A percentile compares a stretch with the other conserved stretches of the same genome.
These are phyloP conservation scores for Himalopsyche tibetana DNA, from an alignment of 2,888 invertebrate species.

Conservation along the genomic window DNA sequence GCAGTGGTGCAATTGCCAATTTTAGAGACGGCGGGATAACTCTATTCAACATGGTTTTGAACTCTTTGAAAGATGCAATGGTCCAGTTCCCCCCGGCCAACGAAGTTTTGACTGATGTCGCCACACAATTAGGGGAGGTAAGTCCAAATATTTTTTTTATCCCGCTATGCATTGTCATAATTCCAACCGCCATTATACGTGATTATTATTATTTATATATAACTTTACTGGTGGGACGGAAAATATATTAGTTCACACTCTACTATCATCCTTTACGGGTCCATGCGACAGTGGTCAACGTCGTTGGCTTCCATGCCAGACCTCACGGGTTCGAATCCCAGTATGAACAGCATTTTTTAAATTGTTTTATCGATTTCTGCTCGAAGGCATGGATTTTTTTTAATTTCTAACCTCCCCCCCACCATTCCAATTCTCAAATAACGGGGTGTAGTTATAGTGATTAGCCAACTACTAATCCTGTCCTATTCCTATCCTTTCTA, in stretches of 20 bases:
- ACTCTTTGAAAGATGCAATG: constrained; percentile 59
- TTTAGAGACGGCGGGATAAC: constrained; percentile 53
- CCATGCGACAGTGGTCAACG: too few relatives aligned
- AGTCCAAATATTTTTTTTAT: background rate
- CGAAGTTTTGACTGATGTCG: constrained; percentile 59
- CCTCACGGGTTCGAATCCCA: too few relatives aligned
- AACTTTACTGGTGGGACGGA: too few relatives aligned
- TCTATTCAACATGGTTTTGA: constrained; percentile 59
- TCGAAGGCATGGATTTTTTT: too few relatives aligned
- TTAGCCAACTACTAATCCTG: too few relatives aligned
- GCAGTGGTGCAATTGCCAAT: constrained; percentile 54
- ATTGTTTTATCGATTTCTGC: too few relatives aligned
- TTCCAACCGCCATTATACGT: background rate
- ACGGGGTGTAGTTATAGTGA: too few relatives aligned
- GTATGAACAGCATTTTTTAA: too few relatives aligned
- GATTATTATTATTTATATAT: background rate
- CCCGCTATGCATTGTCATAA: background rate
- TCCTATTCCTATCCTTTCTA: too few relatives aligned
- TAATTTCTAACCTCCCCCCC: too few relatives aligned
- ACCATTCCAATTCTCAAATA: too few relatives aligned
- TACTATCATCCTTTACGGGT: background rate
- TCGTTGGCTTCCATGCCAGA: too few relatives aligned
- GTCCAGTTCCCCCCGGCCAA: constrained; percentile 61
- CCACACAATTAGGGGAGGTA: constrained; percentile 64
- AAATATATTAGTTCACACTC: background rate